Conservation (phyloP, 2,113 vertebrate species). For the Athene noctua region DNA sequence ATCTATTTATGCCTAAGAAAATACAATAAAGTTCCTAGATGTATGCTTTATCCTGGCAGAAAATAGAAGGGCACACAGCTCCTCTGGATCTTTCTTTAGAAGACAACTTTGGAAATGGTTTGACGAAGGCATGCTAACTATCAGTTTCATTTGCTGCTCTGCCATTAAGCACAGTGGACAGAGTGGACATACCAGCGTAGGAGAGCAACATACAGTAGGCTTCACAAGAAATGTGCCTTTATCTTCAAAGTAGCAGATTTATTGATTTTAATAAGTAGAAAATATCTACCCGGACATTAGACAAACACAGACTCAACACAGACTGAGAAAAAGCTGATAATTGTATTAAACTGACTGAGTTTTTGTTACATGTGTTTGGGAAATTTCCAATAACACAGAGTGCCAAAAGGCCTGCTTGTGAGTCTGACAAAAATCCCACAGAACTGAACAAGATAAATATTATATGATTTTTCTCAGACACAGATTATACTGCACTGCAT, state of each 20-base stretch:
- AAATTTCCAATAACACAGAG: slow-evolving; percentile 72
- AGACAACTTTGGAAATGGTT: neutral
- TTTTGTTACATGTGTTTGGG: slow-evolving; percentile 79
- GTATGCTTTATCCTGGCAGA: neutral
- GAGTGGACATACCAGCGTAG: slow-evolving; percentile 25
- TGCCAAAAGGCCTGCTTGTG: slow-evolving; percentile 72
- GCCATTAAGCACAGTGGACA: slow-evolving; percentile 48
- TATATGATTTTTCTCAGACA: neutral
- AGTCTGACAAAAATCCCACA: slow-evolving; percentile 65
- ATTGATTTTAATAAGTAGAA: slow-evolving; percentile 80
- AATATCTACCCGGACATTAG: slow-evolving; percentile 79
- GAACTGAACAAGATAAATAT: slow-evolving; percentile 59
- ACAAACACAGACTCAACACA: slow-evolving; percentile 81
- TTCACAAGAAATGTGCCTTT: slow-evolving; percentile 67
- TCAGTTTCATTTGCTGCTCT: slow-evolving; percentile 39
- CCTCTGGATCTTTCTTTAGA: neutral
- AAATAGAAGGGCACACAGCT: neutral
- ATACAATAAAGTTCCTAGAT: neutral
- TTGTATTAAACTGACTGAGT: slow-evolving; percentile 77
- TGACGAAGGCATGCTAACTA: neutral
- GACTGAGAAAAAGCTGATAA: slow-evolving; percentile 79
- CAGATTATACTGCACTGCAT: neutral
- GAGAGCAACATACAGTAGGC: slow-evolving; percentile 38
- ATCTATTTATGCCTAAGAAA: neutral
- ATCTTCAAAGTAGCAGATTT: slow-evolving; percentile 75